Conservation (phyloP, 2,888 invertebrate genomes). For the Lasioglossum malachurum region DNA sequence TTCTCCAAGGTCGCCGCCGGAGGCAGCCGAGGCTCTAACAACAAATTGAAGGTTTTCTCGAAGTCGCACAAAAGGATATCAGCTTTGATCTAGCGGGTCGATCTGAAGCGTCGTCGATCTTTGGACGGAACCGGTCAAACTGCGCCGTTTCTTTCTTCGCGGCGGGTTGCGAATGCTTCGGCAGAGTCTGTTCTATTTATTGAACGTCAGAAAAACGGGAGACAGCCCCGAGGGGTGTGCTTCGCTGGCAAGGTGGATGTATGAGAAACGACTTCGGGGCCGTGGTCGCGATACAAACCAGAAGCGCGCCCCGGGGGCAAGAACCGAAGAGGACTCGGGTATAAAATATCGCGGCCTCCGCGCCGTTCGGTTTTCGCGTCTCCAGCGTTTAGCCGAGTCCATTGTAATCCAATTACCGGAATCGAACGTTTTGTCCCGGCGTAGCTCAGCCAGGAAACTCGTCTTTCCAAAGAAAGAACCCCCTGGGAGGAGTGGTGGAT, state of each 20-base stretch:
- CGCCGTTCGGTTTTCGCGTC: slow-evolving; percentile 5
- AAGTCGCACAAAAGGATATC: neutral
- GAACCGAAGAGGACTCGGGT: slow-evolving; percentile 1
- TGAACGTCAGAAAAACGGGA: slow-evolving; percentile 50
- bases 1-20: neutral
- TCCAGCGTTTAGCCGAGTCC: slow-evolving; percentile 16
- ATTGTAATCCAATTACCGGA: slow-evolving; percentile 40
- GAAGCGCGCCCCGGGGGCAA: slow-evolving; percentile 27
- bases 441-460: neutral
- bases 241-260: slow-evolving; percentile 37
- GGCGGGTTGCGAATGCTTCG: slow-evolving; percentile 16
- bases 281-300: slow-evolving; percentile 47
- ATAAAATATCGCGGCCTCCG: slow-evolving; percentile 39
- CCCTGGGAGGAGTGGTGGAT: neutral
- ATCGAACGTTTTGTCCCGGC: neutral
- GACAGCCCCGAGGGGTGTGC: slow-evolving; percentile 45
- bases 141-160: neutral
- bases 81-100: neutral
- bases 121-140: neutral
- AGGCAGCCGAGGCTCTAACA: neutral
- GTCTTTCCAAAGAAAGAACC: neutral
- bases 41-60: neutral
- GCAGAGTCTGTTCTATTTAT: slow-evolving; percentile 35
- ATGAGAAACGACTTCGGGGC: slow-evolving; percentile 57
- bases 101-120: neutral